Percentiles rank a stretch among this genome's conserved stretches.
These are phyloP conservation scores for Sarcophaga rosellei DNA, from an alignment of 2,888 invertebrate genomes.

Conservation along the genomic window DNA sequence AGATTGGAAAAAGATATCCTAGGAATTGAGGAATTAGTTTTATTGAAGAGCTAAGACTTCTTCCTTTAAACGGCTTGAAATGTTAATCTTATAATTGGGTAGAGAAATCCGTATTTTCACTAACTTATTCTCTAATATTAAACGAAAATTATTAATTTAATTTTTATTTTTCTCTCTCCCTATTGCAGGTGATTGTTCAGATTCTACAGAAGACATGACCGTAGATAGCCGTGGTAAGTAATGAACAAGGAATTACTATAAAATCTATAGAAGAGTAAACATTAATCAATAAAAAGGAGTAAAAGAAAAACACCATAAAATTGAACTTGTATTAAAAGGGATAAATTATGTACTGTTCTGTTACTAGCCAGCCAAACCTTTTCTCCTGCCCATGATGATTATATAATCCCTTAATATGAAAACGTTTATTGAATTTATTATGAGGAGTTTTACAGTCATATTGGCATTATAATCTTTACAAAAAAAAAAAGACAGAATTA, in stretches of 20 bases:
- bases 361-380: neutral
- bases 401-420: neutral
- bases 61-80: no score
- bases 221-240: slow-evolving; percentile 81
- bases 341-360: neutral
- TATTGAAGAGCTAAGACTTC: no score
- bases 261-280: neutral
- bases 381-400: neutral
- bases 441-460: slow-evolving; percentile 26
- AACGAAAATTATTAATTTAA: neutral
- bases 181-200: slow-evolving; percentile 80
- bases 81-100: no score
- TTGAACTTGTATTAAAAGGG: neutral
- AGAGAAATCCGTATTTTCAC: no score
- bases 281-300: no score
- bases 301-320: no score
- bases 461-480: neutral
- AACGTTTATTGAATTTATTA: slow-evolving; percentile 36
- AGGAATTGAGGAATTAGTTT: no score
- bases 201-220: slow-evolving; percentile 81
- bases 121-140: no score
- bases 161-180: slow-evolving; percentile 38
- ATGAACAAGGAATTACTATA: neutral
- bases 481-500: neutral
- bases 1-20: no score